Conservation (phyloP, 2,113 vertebrate species). For the Peucedramus taeniatus region DNA sequence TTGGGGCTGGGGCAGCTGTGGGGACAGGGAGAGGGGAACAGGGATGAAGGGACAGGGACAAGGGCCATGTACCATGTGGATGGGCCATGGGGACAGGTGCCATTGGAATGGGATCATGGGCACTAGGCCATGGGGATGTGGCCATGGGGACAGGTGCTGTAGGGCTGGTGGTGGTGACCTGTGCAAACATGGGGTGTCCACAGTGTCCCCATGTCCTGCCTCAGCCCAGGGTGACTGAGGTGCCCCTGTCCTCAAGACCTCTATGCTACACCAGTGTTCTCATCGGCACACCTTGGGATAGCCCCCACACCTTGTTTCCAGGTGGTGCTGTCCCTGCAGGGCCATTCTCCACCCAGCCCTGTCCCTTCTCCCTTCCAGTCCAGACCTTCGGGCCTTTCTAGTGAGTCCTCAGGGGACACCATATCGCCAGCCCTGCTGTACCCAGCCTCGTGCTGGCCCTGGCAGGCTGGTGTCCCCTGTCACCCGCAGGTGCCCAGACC, state of each 20-base stretch:
- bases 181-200: neutral
- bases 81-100: too few species aligned
- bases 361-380: neutral
- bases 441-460: neutral
- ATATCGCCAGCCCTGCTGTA: neutral
- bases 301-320: neutral
- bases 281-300: too few species aligned
- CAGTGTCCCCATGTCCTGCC: neutral
- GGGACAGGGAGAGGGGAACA: too few species aligned
- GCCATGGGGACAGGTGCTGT: too few species aligned
- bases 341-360: neutral
- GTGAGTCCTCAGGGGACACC: neutral
- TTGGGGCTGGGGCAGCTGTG: too few species aligned
- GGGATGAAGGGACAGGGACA: too few species aligned
- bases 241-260: too few species aligned
- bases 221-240: neutral
- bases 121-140: neutral
- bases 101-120: too few species aligned
- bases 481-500: neutral
- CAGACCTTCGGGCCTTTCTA: neutral
- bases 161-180: neutral
- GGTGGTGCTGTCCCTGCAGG: rapidly evolving
- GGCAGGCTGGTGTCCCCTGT: neutral
- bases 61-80: too few species aligned
- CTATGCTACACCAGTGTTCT: too few species aligned